Percentiles rank a stretch among this genome's conserved stretches.
Conservation (phyloP, 1,140 invertebrate genomes). For the Psix sp. region DNA sequence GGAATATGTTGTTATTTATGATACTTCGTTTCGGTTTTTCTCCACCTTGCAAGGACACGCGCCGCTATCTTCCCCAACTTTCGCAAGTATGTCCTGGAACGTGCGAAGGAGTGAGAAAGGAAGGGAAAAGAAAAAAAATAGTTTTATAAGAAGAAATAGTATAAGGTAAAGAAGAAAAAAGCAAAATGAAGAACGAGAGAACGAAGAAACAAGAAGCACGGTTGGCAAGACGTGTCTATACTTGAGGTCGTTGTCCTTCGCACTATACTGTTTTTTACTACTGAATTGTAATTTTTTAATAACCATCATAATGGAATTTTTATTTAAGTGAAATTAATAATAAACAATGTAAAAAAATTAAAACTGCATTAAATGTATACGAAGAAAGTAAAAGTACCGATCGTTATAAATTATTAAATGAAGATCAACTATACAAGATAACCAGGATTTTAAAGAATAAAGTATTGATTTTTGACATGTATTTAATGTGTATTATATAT, state of each 20-base stretch:
- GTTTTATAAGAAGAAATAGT: slow-evolving; percentile 59
- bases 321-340: too few species aligned
- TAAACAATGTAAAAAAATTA: too few species aligned
- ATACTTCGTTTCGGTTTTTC: slow-evolving; percentile 50
- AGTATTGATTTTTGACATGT: too few species aligned
- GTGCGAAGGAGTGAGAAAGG: background rate
- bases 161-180: slow-evolving; percentile 52
- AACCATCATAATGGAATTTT: too few species aligned
- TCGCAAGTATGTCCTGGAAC: slow-evolving; percentile 23
- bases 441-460: too few species aligned
- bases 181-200: slow-evolving; percentile 54
- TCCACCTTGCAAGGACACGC: slow-evolving; percentile 63
- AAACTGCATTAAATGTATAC: too few species aligned
- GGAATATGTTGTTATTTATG: slow-evolving; percentile 58
- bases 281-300: background rate
- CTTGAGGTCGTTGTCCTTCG: slow-evolving; percentile 48
- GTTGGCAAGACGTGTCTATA: slow-evolving; percentile 46
- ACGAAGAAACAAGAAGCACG: slow-evolving; percentile 49
- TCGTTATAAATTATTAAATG: too few species aligned
- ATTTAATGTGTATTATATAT: too few species aligned
- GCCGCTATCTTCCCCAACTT: slow-evolving; percentile 48
- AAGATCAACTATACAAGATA: too few species aligned
- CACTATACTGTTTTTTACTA: slow-evolving; percentile 20
- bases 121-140: slow-evolving; percentile 54
- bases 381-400: too few species aligned